Evolutionary conservation across 2,888 invertebrate genomes (phyloP).

Genomic region (Patella caerulea): DNA sequence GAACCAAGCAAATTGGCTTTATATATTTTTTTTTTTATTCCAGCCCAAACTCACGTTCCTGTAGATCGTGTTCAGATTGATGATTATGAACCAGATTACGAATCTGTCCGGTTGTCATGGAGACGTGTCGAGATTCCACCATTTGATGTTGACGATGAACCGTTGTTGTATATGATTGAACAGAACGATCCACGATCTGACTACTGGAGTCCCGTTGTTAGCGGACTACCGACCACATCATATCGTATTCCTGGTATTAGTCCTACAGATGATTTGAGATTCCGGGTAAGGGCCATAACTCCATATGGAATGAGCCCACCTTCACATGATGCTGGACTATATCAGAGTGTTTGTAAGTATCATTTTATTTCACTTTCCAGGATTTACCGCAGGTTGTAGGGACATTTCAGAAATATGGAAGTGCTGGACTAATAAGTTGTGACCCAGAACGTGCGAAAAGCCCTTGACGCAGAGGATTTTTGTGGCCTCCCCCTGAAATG

Average conservation of each 20-base stretch:
- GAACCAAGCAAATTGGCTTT: neutral
- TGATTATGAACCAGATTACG: constrained; percentile 56
- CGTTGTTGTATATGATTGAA: constrained; percentile 63
- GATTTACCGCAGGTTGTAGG: too few relatives aligned
- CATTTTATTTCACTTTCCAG: neutral
- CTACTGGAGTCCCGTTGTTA: constrained; percentile 65
- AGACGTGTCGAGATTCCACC: constrained; percentile 58
- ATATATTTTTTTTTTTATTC: constrained; percentile 8
- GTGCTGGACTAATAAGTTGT: too few relatives aligned
- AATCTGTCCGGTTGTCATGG: constrained; percentile 58
- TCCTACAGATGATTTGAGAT: constrained; percentile 86
- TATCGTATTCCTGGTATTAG: constrained; percentile 58
- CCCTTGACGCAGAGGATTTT: too few relatives aligned
- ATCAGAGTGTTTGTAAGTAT: constrained; percentile 48
- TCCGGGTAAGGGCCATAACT: constrained; percentile 95
- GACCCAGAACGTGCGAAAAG: too few relatives aligned
- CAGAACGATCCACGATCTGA: constrained; percentile 53
- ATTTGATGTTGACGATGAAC: constrained; percentile 51
- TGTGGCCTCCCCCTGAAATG: too few relatives aligned
- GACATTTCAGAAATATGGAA: too few relatives aligned
- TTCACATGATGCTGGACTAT: constrained; percentile 77
- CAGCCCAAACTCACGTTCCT: constrained; percentile 54
- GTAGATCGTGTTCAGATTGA: constrained; percentile 54
- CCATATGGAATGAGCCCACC: constrained; percentile 97
- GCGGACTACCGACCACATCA: constrained; percentile 60